Conservation (phyloP, 1,140 invertebrate species). For the Ganaspis sp. region DNA sequence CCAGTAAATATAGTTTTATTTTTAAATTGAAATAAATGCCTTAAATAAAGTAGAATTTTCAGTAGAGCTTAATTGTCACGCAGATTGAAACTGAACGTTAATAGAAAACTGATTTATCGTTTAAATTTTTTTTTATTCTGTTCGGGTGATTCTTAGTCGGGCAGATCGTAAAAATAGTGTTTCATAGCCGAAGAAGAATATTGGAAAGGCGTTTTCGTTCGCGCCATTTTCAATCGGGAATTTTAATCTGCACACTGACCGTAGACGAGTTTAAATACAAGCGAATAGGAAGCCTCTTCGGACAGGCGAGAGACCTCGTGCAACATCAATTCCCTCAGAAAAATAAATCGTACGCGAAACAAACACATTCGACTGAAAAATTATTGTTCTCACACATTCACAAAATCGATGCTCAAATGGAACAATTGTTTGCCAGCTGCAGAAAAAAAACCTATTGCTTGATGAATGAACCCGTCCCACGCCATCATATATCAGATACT, state of each 20-base stretch:
- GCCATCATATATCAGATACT: slow-evolving; percentile 66
- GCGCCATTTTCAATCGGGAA: slow-evolving; percentile 40
- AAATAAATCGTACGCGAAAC: slow-evolving; percentile 62
- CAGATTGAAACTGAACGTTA: background rate
- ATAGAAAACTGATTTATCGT: background rate
- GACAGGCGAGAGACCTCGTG: slow-evolving; percentile 41
- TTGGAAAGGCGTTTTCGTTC: slow-evolving; percentile 24
- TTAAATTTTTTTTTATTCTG: background rate
- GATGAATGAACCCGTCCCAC: slow-evolving; percentile 64
- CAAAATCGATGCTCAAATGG: background rate
- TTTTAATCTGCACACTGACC: slow-evolving; percentile 45
- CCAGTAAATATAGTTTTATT: too few species aligned
- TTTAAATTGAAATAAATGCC: too few species aligned
- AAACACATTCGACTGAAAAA: slow-evolving; percentile 31
- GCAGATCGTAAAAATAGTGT: background rate
- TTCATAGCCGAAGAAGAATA: slow-evolving; percentile 17
- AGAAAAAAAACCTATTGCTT: slow-evolving; percentile 52
- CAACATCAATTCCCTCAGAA: slow-evolving; percentile 61
- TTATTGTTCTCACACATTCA: slow-evolving; percentile 11
- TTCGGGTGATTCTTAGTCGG: background rate
- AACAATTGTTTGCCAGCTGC: slow-evolving; percentile 26
- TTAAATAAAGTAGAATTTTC: background rate
- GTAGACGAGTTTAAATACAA: slow-evolving; percentile 21
- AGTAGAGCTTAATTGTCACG: background rate
- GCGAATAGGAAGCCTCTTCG: slow-evolving; percentile 39